Base-by-base conservation (phyloP, 2,888 invertebrate genomes). In the Sminthurides aquaticus region DNA sequence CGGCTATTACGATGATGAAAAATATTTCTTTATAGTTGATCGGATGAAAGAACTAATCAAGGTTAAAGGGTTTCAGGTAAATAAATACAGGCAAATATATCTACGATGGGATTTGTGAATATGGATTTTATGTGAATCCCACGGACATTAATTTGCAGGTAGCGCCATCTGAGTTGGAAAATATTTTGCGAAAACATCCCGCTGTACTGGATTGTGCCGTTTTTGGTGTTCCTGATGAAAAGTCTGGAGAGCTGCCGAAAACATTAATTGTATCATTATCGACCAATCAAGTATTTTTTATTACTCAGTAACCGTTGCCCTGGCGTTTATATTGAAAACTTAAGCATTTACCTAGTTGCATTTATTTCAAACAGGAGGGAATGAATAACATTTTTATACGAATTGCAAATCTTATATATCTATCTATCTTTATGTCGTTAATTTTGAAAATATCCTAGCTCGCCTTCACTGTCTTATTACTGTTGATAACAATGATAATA, bases 151-250 rank as follows among this genome's bases (percentile, higher is more conserved):
- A 22, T n/a, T n/a, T 8, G 52, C 84, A 91, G 85, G 92, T 94
- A 8, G 86, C 93, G 8, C 94, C 94, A 27, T 92, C 92, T 1
- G 94, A 94, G 78, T 78, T 94, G 25, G 93, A 94, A 78, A 85
- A 82, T 60, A 75, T 90, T 2, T 76, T 91, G 1, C 82, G 88
- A 67, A 82, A 84, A 54, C 87, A 90, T 78, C 87, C 90, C 0
- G 83, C 83, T 27, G 83, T 95, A 1, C 78, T 82, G n/a, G 94
- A 95, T 74, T 90, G 87, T 0, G 93, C 89, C 0, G 92, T 95
- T 0, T 81, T 93, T 67, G 92, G 91, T 28, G 60, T 65, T 1
- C 57, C 87, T 0, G 85, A 91, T 76, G 78, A 81, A 0, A 78
- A 79, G 18, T 81, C 81, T 49, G 91, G 91, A 3, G 90, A 92